Conservation (phyloP, 1,140 invertebrate species). For the Babylonia areolata region DNA sequence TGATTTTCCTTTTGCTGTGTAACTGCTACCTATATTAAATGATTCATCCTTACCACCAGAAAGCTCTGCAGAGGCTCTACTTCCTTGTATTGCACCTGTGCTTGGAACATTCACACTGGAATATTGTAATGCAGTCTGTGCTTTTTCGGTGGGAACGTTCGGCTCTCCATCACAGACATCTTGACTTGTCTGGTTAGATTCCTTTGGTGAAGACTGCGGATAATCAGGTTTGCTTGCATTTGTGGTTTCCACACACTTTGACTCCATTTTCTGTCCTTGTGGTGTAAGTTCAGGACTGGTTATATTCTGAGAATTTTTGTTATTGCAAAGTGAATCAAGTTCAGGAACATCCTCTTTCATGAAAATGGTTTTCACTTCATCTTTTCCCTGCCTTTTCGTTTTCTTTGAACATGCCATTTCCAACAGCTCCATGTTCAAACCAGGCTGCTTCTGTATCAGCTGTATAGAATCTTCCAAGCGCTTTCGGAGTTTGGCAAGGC, state of each 20-base stretch:
- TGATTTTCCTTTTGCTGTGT: not conserved
- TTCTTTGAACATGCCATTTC: not conserved
- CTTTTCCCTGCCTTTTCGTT: not conserved
- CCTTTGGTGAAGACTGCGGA: not conserved
- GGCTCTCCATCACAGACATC: not conserved
- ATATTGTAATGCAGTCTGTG: not conserved
- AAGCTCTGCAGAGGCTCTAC: not conserved
- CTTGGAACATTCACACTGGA: not conserved
- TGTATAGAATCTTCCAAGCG: constrained; percentile 24
- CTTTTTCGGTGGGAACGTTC: not conserved
- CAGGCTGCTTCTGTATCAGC: not conserved
- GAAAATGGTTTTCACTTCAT: not conserved
- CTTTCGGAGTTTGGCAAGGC: constrained; percentile 19
- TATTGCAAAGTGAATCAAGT: not conserved
- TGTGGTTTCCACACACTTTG: not conserved
- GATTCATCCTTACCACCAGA: not conserved
- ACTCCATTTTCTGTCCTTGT: not conserved
- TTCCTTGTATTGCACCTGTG: not conserved
- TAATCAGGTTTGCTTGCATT: not conserved
- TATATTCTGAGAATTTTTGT: not conserved
- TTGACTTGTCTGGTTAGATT: not conserved
- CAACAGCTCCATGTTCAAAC: constrained; percentile 7
- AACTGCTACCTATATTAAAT: not conserved
- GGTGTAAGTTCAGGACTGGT: no score
- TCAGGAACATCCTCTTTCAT: constrained; percentile 13